phyloP scores from a whole-genome alignment of 1,140 invertebrate genomes.

The Hypsibius dujardini region DNA sequence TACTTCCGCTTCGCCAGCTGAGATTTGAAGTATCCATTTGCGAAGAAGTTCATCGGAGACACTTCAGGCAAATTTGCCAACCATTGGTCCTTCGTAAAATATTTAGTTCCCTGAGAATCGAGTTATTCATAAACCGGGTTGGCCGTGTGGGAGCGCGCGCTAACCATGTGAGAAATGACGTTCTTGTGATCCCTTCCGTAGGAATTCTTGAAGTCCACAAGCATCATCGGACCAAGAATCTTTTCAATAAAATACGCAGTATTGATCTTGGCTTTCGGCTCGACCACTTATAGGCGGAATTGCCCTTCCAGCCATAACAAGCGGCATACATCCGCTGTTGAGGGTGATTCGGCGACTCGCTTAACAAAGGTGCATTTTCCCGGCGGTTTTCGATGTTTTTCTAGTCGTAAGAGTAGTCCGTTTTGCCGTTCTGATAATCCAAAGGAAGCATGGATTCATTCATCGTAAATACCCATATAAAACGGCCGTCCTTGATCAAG shows the following conservation, averaged over 20 bases:
- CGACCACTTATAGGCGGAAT: neutral
- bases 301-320: neutral
- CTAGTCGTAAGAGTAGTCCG: neutral
- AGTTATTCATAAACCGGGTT: neutral
- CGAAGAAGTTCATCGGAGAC: constrained; percentile 5
- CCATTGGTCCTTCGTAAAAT: neutral
- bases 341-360: neutral
- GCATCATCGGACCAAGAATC: neutral
- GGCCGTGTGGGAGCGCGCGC: neutral
- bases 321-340: neutral
- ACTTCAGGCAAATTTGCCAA: neutral
- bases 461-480: neutral
- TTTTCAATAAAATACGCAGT: neutral
- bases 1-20: neutral
- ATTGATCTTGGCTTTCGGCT: neutral
- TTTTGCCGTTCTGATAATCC: neutral
- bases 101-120: neutral
- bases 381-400: constrained; percentile 1
- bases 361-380: neutral
- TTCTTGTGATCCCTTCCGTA: no score
- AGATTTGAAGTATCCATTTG: neutral
- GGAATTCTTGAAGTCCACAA: neutral
- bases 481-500: neutral
- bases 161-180: neutral
- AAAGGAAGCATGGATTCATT: neutral